Percentiles rank a stretch among this genome's conserved stretches.
These are phyloP conservation scores for Rhinoraja longicauda DNA, from an alignment of 2,797 vertebrate genomes.

Conservation along the genomic window DNA sequence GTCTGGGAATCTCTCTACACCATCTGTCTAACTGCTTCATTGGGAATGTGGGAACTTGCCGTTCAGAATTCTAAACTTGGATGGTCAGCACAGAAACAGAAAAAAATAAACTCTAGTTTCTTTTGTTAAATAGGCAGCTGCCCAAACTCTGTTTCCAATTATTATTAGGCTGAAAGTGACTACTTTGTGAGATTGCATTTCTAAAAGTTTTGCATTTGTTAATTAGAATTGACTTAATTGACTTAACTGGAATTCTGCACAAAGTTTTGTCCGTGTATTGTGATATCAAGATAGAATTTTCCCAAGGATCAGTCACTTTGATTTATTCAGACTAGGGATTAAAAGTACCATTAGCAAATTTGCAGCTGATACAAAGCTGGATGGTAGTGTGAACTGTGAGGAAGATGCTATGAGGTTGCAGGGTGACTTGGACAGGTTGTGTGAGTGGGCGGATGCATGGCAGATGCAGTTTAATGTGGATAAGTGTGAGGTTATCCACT, in stretches of 20 bases:
- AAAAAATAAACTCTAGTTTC: background rate
- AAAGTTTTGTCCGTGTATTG: background rate
- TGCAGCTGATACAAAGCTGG: too few species aligned
- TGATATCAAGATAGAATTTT: background rate
- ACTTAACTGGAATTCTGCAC: background rate
- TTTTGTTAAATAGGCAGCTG: background rate
- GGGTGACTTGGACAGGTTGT: too few species aligned
- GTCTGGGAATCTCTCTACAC: too few species aligned
- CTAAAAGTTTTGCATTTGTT: background rate
- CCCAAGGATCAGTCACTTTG: background rate
- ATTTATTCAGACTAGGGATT: background rate
- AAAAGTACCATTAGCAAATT: too few species aligned
- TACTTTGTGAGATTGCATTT: background rate
- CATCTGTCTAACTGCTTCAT: too few species aligned
- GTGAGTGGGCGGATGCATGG: too few species aligned
- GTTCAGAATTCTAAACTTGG: background rate
- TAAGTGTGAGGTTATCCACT: too few species aligned
- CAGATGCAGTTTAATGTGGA: too few species aligned
- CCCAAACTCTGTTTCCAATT: background rate
- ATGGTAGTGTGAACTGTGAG: too few species aligned
- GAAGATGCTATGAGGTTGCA: too few species aligned
- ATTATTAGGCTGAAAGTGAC: background rate
- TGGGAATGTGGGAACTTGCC: background rate
- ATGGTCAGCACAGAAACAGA: background rate
- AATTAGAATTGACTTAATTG: background rate